Base-by-base conservation (phyloP, 2,797 vertebrate species). In the Gallirallus australis region DNA sequence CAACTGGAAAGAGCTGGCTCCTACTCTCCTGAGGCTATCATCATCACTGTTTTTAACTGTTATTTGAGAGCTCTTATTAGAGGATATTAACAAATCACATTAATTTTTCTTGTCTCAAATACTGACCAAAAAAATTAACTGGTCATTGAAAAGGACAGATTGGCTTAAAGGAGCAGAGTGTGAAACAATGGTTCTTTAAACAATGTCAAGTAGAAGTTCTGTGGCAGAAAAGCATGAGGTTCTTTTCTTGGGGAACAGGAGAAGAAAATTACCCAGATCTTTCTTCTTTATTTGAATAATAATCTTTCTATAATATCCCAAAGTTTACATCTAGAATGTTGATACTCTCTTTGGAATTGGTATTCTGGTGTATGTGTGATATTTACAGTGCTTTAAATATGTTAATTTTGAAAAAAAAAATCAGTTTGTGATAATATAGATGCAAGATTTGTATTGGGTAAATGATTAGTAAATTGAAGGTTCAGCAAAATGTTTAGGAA, bases 1-100 rank as follows among this genome's bases (percentile, higher is more conserved):
- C 27, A 35, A 6, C 0, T 1, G 30, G 30, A 5, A 18, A 28
- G 37, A 11, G 19, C 9, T 35, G 24, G 3, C 24, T 68, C 33
- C 21, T 24, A 3, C 37, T 20, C 23, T 14, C 6, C 60, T 25
- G n/a, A 64, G 42, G 18, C 18, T 45, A 8, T 70, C 28, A 80
- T 70, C 28, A 80, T 24, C 24, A 52, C 30, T 16, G 18, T 17
- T 76, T 76, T 59, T 30, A 33, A 17, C 30, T 76, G 12, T 45
- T 39, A 25, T 13, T 64, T 75, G 42, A 45, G 18, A 30, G 31
- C 17, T 52, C n/a, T 63, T 64, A 16, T 80, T 71, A 76, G 37
- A 25, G 20, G 52, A 21, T 33, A 57, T 33, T 68, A 71, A 33
- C 11, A 61, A 68, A 56, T 48, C 31, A 17, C 27, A 33, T 31